Percentiles rank a stretch among this genome's conserved stretches.
Conservation (phyloP, 2,888 invertebrate genomes). For the Gnatocerus cornutus region DNA sequence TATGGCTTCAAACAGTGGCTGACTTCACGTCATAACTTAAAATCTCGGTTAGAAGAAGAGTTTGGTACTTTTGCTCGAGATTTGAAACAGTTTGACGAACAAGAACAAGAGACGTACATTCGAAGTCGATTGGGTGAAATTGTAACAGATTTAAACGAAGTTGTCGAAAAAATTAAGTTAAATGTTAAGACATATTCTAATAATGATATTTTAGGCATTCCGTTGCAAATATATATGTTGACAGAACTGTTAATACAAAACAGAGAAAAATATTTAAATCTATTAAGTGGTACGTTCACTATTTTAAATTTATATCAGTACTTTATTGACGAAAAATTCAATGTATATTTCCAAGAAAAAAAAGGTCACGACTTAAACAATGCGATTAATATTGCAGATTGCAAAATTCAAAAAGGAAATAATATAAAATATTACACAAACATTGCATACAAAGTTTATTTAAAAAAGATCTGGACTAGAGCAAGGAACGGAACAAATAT, state of each 20-base stretch:
- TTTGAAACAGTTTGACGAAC: neutral
- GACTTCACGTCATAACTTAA: neutral
- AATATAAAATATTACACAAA: neutral
- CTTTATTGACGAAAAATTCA: slow-evolving; percentile 6
- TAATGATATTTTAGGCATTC: neutral
- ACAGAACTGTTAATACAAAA: neutral
- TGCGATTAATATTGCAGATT: neutral
- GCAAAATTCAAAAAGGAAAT: neutral
- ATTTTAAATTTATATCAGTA: neutral
- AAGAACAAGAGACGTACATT: neutral
- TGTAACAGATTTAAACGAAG: neutral
- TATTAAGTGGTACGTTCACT: neutral
- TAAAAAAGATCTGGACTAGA: neutral
- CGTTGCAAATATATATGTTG: neutral
- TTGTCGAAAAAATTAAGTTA: neutral
- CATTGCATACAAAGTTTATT: neutral
- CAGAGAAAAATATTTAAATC: neutral
- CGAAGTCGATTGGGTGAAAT: neutral
- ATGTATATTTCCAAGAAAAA: neutral
- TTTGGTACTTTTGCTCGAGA: neutral
- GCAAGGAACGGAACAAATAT: too few relatives aligned
- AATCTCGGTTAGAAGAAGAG: neutral
- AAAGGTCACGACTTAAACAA: neutral
- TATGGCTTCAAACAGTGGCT: slow-evolving; percentile 1
- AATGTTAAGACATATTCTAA: neutral